Percentiles rank a stretch among this genome's conserved stretches.
Evolutionary conservation across 2,888 invertebrate genomes (phyloP).

Genomic region (Therioaphis trifolii): DNA sequence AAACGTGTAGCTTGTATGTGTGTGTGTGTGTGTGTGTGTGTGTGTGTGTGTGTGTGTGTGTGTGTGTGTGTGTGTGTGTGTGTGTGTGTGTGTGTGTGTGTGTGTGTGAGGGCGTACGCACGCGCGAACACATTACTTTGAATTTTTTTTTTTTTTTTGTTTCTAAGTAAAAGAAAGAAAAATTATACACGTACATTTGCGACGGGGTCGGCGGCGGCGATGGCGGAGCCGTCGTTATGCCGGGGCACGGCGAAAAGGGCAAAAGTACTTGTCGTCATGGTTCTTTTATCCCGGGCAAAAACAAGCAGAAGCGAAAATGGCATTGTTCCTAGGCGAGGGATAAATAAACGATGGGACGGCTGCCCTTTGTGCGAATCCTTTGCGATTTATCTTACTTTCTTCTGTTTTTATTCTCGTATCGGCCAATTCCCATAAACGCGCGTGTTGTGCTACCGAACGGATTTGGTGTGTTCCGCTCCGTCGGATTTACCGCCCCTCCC

Average conservation of each 20-base stretch:
- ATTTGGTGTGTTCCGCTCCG: not conserved
- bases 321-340: conserved; percentile 22
- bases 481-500: not conserved
- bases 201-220: too few relatives aligned
- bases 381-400: conserved; percentile 36
- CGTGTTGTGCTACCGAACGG: not conserved
- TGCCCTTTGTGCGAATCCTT: conserved; percentile 35
- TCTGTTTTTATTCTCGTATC: conserved; percentile 35
- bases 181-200: conserved; percentile 11
- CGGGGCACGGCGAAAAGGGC: not conserved
- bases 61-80: not conserved
- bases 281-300: conserved; percentile 40
- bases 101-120: not conserved
- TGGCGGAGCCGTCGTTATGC: not conserved
- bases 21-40: not conserved
- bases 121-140: conserved; percentile 4
- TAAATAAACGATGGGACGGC: conserved; percentile 40
- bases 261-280: conserved; percentile 46
- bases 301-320: conserved; percentile 22
- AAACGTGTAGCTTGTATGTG: not conserved
- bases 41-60: not conserved
- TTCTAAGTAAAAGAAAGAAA: not conserved
- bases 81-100: not conserved
- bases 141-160: not conserved
- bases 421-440: conserved; percentile 19